Conservation (phyloP, 2,113 vertebrate genomes). For the Corvus hawaiiensis region DNA sequence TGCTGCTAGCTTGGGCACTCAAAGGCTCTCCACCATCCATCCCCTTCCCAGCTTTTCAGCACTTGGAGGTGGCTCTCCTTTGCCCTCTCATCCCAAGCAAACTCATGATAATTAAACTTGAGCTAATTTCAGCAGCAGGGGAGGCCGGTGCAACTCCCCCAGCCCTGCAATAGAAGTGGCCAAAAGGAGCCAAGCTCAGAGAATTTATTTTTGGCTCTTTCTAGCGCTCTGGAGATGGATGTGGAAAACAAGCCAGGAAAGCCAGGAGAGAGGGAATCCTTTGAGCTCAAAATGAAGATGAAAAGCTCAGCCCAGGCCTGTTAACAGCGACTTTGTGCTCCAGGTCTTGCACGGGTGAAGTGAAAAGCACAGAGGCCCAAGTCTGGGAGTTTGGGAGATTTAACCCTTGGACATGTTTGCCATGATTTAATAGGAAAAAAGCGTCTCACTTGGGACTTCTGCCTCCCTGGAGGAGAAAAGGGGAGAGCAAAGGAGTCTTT, state of each 20-base stretch:
- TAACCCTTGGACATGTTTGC: not conserved
- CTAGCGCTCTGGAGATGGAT: not conserved
- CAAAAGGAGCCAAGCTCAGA: not conserved
- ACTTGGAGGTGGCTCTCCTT: not conserved
- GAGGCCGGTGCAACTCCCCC: not conserved
- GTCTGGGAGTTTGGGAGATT: not conserved
- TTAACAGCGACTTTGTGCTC: not conserved
- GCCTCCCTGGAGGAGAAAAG: not conserved
- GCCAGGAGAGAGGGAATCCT: not conserved
- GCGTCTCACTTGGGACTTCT: fast-evolving
- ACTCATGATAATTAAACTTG: not conserved
- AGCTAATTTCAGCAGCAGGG: not conserved
- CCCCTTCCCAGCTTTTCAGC: not conserved
- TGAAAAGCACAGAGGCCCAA: not conserved
- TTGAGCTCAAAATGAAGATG: not conserved
- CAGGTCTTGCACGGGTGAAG: not conserved
- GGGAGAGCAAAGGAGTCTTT: not conserved
- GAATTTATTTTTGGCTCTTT: not conserved
- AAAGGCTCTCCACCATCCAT: not conserved
- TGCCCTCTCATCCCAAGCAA: not conserved
- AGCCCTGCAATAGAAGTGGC: not conserved
- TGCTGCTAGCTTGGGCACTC: not conserved
- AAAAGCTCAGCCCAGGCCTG: not conserved
- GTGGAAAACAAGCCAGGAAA: not conserved
- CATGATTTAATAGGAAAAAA: not conserved